These are phyloP conservation scores for Patella ulyssiponensis DNA, from an alignment of 2,888 invertebrate genomes.

Conservation along the genomic window DNA sequence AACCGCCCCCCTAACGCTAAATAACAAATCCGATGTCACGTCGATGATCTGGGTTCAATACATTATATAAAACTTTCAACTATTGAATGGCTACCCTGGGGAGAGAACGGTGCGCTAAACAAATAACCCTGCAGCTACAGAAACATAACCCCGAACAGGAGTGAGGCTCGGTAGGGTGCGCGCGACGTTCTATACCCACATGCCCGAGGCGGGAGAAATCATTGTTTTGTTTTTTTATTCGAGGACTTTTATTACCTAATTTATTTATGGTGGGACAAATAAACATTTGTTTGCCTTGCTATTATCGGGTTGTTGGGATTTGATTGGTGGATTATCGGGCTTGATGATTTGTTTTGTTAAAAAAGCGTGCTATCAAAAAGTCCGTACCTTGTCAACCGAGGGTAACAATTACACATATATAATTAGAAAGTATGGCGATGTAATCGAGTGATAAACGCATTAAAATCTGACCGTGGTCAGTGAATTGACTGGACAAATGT, in stretches of 20 bases:
- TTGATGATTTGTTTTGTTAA: not conserved
- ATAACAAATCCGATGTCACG: constrained; percentile 6
- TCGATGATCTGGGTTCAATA: not conserved
- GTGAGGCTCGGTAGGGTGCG: constrained; percentile 8
- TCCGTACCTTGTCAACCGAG: not conserved
- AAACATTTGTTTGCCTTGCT: constrained; percentile 3
- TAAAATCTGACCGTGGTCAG: not conserved
- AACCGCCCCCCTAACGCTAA: constrained; percentile 3
- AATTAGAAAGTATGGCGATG: constrained; percentile 7
- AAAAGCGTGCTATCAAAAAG: not conserved
- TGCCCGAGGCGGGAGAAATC: not conserved
- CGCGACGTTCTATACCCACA: not conserved
- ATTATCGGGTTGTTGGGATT: not conserved
- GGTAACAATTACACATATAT: not conserved
- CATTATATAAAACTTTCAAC: not conserved
- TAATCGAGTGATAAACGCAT: constrained; percentile 8
- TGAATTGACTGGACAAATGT: not conserved
- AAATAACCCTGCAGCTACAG: not conserved
- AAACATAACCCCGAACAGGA: constrained; percentile 1
- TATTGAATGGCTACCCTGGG: not conserved
- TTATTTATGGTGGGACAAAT: not conserved
- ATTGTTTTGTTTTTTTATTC: constrained; percentile 2
- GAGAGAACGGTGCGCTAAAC: not conserved
- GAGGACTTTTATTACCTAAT: not conserved
- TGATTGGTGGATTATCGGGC: constrained; percentile 5